Percentiles rank a stretch among this genome's conserved stretches.
phyloP scores from a whole-genome alignment of 2,888 invertebrate genomes.

The Neelides folsomi region DNA sequence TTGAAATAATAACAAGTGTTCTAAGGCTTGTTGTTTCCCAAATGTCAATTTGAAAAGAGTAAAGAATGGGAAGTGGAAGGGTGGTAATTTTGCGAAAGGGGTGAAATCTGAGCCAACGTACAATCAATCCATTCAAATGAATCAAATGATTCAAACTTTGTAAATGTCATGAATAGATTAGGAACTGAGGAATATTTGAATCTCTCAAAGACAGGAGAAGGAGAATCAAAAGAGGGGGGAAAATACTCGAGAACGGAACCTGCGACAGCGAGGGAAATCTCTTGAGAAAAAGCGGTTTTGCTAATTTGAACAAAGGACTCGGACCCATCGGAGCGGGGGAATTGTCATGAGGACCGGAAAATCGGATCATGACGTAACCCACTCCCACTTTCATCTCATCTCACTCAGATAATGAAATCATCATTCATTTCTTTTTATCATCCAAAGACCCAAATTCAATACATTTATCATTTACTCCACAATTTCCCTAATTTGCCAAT shows the following conservation, averaged over 20 bases:
- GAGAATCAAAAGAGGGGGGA: background rate
- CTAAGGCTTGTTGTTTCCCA: too few relatives aligned
- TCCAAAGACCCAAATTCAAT: background rate
- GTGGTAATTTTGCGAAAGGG: too few relatives aligned
- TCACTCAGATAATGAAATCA: background rate
- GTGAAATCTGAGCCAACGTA: too few relatives aligned
- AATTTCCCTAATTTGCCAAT: background rate
- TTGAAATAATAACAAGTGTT: too few relatives aligned
- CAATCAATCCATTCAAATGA: too few relatives aligned
- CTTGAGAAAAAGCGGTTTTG: slow-evolving; percentile 14
- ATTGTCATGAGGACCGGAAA: slow-evolving; percentile 18
- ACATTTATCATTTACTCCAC: background rate
- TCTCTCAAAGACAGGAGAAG: too few relatives aligned
- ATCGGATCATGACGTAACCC: slow-evolving; percentile 14
- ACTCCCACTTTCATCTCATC: slow-evolving; percentile 3
- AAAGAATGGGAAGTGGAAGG: too few relatives aligned
- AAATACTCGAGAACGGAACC: background rate
- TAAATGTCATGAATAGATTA: too few relatives aligned
- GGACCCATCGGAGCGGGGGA: slow-evolving; percentile 12
- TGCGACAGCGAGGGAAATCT: slow-evolving; percentile 5
- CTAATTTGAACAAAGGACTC: slow-evolving; percentile 14
- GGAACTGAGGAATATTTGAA: too few relatives aligned
- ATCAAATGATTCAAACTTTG: too few relatives aligned
- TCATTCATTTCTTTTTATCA: background rate
- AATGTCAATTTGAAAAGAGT: too few relatives aligned